A percentile compares a stretch with the other conserved stretches of the same genome.
Conservation (phyloP, 2,888 invertebrate genomes). For the Sarcophaga carnaria region DNA sequence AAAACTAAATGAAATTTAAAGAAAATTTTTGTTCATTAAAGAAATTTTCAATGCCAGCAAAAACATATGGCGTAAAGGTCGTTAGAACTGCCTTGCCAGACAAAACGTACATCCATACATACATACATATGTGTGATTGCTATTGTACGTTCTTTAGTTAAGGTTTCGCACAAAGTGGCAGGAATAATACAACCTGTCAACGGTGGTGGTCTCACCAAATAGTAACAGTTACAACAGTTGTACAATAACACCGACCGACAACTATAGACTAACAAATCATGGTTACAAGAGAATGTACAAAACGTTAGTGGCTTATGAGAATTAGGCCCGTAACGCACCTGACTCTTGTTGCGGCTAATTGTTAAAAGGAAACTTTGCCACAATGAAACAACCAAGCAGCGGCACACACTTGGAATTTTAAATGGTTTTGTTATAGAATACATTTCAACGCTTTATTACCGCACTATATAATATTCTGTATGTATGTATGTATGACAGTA, state of each 20-base stretch:
- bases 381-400: slow-evolving; percentile 44
- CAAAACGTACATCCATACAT: background rate
- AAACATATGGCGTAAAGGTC: slow-evolving; percentile 31
- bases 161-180: slow-evolving; percentile 18
- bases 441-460: slow-evolving; percentile 64
- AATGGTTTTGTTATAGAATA: slow-evolving; percentile 43
- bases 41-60: background rate
- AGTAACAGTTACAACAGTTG: no score
- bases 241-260: slow-evolving; percentile 31
- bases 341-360: slow-evolving; percentile 67
- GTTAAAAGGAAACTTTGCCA: slow-evolving; percentile 66
- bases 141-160: slow-evolving; percentile 16
- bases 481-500: background rate
- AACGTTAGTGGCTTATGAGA: slow-evolving; percentile 21
- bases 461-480: slow-evolving; percentile 3
- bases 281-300: slow-evolving; percentile 38
- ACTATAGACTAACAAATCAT: slow-evolving; percentile 62
- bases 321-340: slow-evolving; percentile 59
- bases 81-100: slow-evolving; percentile 24
- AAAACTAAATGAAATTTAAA: slow-evolving; percentile 30
- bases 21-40: slow-evolving; percentile 1
- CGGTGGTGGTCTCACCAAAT: slow-evolving; percentile 54
- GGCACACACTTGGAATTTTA: slow-evolving; percentile 54
- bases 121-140: slow-evolving; percentile 31
- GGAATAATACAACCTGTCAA: slow-evolving; percentile 63